phyloP scores from a whole-genome alignment of 2,797 vertebrate species.

The Sorex maritimensis region DNA sequence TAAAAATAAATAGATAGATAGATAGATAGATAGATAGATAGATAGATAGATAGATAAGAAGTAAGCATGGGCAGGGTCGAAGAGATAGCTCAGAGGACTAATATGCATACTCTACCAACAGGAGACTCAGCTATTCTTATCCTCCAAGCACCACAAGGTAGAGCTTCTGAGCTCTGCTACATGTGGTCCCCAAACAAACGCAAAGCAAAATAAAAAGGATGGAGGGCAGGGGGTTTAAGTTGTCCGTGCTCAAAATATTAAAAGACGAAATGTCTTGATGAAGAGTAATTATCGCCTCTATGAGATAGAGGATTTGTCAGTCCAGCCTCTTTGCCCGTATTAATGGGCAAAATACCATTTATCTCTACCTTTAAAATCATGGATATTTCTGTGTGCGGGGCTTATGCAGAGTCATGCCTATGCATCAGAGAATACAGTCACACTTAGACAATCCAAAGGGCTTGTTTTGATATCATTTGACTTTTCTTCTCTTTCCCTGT shows the following conservation, averaged over 20 bases:
- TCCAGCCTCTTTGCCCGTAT: constrained; percentile 38
- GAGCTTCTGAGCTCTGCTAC: too few species aligned
- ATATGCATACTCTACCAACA: too few species aligned
- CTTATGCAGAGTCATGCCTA: neutral
- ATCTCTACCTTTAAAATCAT: constrained; percentile 39
- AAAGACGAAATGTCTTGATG: constrained; percentile 44
- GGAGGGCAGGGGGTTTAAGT: neutral
- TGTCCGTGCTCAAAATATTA: constrained; percentile 52
- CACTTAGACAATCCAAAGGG: constrained; percentile 64
- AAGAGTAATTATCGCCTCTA: constrained; percentile 36
- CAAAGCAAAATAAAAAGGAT: neutral
- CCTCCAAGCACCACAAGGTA: too few species aligned
- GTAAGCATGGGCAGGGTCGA: too few species aligned
- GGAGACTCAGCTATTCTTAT: too few species aligned
- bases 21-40: too few species aligned
- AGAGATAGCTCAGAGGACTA: too few species aligned
- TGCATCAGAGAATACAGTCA: constrained; percentile 55
- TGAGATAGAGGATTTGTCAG: neutral
- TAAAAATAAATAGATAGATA: too few species aligned
- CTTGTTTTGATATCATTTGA: constrained; percentile 78
- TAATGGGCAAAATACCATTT: constrained; percentile 61
- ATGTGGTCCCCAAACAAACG: too few species aligned
- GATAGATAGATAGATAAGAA: too few species aligned
- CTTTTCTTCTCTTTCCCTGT: constrained; percentile 79
- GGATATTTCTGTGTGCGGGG: neutral